These are phyloP conservation scores for Matsumurasca onukii DNA, from an alignment of 1,140 invertebrate genomes.

Conservation along the genomic window DNA sequence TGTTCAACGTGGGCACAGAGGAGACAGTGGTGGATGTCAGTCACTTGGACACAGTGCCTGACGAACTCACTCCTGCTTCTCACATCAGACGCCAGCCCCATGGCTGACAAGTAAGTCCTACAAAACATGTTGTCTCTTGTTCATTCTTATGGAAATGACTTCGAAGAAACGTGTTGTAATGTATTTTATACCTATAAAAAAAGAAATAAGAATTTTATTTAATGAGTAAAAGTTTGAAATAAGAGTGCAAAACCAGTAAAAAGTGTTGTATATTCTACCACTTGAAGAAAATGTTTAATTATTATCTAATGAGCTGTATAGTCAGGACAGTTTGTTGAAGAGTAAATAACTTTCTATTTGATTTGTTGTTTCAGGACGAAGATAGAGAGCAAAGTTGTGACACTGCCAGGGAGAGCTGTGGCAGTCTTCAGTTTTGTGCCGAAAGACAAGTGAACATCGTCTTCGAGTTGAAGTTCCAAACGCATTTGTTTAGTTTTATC, in stretches of 20 bases:
- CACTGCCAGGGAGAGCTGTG: constrained; percentile 1
- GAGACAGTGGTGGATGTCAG: not conserved
- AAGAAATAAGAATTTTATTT: no score
- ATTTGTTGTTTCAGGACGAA: constrained; percentile 14
- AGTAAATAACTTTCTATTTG: not conserved
- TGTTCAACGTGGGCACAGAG: constrained; percentile 51
- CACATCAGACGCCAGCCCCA: not conserved
- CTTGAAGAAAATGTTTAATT: not conserved
- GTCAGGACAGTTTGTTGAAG: not conserved
- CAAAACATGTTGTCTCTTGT: no score
- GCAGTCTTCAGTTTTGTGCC: constrained; percentile 21
- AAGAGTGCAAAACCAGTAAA: not conserved
- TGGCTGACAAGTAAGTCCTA: constrained; percentile 17
- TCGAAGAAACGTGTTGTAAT: not conserved
- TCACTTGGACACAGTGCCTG: constrained; percentile 18
- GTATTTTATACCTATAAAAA: not conserved
- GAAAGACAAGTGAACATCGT: no score
- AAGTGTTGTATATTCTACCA: not conserved
- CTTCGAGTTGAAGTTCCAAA: no score
- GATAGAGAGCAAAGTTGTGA: constrained; percentile 5
- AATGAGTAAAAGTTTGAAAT: not conserved
- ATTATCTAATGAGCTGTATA: not conserved
- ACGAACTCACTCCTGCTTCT: constrained; percentile 22
- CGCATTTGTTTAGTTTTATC: no score
- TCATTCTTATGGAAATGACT: no score